Base-by-base conservation (phyloP, 2,113 vertebrate species). In the Amblyornis subalaris region DNA sequence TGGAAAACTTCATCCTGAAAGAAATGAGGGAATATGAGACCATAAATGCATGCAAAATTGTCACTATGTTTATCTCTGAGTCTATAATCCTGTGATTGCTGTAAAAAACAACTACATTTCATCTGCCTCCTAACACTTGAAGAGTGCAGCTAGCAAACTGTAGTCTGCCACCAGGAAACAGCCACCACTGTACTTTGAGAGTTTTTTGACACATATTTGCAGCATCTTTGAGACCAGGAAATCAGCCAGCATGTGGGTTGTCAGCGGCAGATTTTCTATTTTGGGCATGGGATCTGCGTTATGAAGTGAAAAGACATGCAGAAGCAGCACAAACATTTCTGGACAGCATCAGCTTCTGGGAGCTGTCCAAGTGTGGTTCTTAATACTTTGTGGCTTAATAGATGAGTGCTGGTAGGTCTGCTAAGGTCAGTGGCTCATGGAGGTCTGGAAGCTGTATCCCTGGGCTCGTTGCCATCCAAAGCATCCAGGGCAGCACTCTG, bases 221-320 rank as follows among this genome's bases (percentile, higher is more conserved):
- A 57, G 20, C 20, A n/a, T 53, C 28, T 86, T 23, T 65, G 50
- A 80, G 86, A 61, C 11, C 7, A 9, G 20, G 2, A 80, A 76
- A 86, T 77, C 33, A 29, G 12, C 2, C 5, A 31, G 55, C 73
- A 80, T 7, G 23, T 76, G 23, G 7, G 7, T 3, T 85, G 58
- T 13, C 20, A 57, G 4, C 18, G 19, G 36, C 7, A n/a, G 31
- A 31, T 61, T 51, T 73, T 51, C 64, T 21, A 0, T 25, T 88
- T 65, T 69, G 58, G 33, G 8, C 21, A 3, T 58, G 47, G 18
- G 38, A 42, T 70, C 22, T 76, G 9, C 61, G 4, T 42, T 31
- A 23, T 0, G 2, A 65, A 50, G 62, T 80, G 53, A 42, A 48
- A 66, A 26, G 44, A 35, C 5, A 1, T 3, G 23, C 45, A 73